Evolutionary conservation across 2,888 invertebrate species (phyloP).

Genomic region (Flexamia atlantica): DNA sequence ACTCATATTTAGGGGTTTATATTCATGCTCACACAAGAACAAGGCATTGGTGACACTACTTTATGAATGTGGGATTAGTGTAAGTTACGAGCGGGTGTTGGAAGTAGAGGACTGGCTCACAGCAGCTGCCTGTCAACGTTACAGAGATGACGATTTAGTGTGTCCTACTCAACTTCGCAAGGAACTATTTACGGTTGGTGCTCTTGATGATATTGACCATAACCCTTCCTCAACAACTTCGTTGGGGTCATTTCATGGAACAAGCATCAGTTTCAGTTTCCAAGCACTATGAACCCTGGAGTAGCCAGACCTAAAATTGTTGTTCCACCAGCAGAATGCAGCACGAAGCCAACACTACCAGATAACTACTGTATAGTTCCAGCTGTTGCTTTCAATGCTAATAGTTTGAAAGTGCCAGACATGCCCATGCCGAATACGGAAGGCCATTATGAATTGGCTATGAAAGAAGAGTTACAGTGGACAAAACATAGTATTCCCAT

Average conservation of each 20-base stretch:
- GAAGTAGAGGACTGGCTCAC: conserved; percentile 26
- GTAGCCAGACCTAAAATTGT: neutral
- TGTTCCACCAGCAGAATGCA: neutral
- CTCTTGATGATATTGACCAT: conserved; percentile 11
- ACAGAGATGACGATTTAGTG: conserved; percentile 13
- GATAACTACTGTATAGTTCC: conserved; percentile 9
- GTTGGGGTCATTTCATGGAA: conserved; percentile 8
- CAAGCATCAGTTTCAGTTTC: neutral
- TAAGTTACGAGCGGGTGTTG: conserved; percentile 21
- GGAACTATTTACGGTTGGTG: neutral
- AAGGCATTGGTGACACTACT: conserved; percentile 23
- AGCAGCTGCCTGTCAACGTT: conserved; percentile 26
- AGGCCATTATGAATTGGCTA: neutral
- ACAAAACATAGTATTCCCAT: neutral
- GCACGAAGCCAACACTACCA: neutral
- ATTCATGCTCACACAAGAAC: conserved; percentile 26
- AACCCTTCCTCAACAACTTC: conserved; percentile 10
- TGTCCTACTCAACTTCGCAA: neutral
- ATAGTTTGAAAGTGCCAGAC: neutral
- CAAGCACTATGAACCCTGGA: neutral
- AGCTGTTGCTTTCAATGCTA: neutral
- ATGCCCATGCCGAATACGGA: neutral
- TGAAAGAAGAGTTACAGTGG: neutral
- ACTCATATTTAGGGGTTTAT: conserved; percentile 18
- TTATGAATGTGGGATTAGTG: conserved; percentile 26